Conservation (phyloP, 2,113 vertebrate species). For the Bufo bufo region DNA sequence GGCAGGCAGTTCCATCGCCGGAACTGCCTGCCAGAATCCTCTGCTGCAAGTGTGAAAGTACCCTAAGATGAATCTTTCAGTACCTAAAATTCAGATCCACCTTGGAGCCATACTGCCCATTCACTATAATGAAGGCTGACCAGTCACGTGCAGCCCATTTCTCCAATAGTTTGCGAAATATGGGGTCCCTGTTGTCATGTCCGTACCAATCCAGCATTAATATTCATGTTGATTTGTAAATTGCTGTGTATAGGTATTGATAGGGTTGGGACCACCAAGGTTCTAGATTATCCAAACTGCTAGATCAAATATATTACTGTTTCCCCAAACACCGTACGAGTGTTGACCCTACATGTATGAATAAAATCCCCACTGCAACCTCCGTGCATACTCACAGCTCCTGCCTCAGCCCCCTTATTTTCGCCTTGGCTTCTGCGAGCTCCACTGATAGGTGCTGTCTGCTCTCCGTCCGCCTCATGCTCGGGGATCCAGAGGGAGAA, state of each 20-base stretch:
- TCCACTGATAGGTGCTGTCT: slow-evolving; percentile 96
- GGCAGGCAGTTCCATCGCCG: no score
- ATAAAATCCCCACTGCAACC: neutral
- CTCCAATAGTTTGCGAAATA: neutral
- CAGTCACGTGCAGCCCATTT: neutral
- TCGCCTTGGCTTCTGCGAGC: slow-evolving; percentile 95
- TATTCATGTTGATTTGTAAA: neutral
- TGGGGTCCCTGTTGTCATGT: neutral
- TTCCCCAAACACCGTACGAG: neutral
- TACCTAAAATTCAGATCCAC: neutral
- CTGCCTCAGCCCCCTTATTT: slow-evolving; percentile 91
- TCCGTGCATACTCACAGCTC: slow-evolving; percentile 87
- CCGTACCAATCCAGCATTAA: neutral
- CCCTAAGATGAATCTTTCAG: neutral
- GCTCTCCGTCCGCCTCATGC: slow-evolving; percentile 94
- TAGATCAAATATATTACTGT: neutral
- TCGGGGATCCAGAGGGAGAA: slow-evolving; percentile 89
- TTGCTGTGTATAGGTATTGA: neutral
- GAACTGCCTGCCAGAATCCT: no score
- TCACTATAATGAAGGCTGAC: neutral
- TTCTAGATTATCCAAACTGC: neutral
- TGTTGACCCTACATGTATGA: neutral
- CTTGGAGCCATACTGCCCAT: neutral
- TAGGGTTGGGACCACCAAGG: neutral
- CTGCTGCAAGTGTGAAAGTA: no score